Base-by-base conservation (phyloP, 2,888 invertebrate species). In the Ectemnius cavifrons region DNA sequence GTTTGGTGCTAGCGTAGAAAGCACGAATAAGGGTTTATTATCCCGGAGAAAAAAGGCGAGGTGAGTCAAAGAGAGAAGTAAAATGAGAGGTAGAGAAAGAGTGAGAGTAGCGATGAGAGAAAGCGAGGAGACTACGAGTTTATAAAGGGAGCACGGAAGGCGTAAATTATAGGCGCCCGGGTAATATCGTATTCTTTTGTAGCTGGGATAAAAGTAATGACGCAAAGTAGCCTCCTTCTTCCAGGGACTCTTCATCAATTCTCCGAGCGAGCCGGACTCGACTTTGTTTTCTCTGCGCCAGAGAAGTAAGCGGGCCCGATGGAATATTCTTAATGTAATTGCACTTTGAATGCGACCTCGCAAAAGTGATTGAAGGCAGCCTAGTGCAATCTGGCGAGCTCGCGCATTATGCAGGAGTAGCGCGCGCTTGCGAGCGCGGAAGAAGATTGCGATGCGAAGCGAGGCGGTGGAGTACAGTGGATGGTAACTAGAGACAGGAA, bases 401-500 rank as follows among this genome's bases (percentile, higher is more conserved):
- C 37, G 37, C 37, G 37, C 37, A 37, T 37, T 37, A 37, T 37
- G 37, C 37, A 37, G 37, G 11, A 37, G 37, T 11, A 11, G 37
- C 37, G 37, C 37, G 37, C 37, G 37, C 37, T 37, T 11, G 37
- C 18, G 52, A 74, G 16, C 27, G 52, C 28, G 27, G 37, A 49
- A 23, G 52, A 63, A 63, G 49, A 63, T 20, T 27, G 23, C 46
- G 57, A 58, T 28, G 23, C 23, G 23, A 46, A 67, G 49, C 37
- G 27, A 46, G 47, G 13, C 13, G n/a, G 16, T 28, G 13, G 37
- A 47, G 62, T 5, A 46, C 64, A 62, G 65, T 52, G 60, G 73
- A 57, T 71, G 52, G 69, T 72, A 78, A 76, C 67, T 70, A 77
- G 75, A 73, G 71, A 72, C 71, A 75, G 75, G 75, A 71, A 73